Evolutionary conservation across 2,888 invertebrate genomes (phyloP).

Genomic region (Periphyllus acericola): DNA sequence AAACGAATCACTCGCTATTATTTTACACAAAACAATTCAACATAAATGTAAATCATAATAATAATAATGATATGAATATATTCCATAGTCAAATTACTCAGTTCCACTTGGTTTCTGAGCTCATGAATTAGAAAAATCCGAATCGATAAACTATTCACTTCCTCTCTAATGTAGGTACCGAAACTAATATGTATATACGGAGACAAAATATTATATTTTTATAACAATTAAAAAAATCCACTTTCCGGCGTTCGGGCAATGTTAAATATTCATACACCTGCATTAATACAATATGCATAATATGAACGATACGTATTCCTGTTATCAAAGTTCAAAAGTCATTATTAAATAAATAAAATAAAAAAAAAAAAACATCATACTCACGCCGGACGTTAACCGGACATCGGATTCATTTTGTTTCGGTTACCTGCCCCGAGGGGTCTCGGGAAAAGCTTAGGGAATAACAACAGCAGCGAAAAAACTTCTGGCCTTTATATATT

Average conservation of each 20-base stretch:
- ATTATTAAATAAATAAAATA: conserved; percentile 42
- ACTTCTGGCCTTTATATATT: neutral
- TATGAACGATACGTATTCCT: neutral
- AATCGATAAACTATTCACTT: too few relatives aligned
- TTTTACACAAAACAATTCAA: too few relatives aligned
- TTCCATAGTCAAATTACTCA: too few relatives aligned
- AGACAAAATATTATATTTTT: too few relatives aligned
- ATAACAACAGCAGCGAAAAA: conserved; percentile 19
- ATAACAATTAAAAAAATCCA: conserved; percentile 1
- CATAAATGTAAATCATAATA: too few relatives aligned
- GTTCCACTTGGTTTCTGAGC: too few relatives aligned
- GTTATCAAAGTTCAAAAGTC: conserved; percentile 42
- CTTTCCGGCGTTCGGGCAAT: neutral
- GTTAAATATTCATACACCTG: conserved; percentile 12
- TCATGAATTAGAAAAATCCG: too few relatives aligned
- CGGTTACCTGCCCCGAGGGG: conserved; percentile 9
- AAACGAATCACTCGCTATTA: too few relatives aligned
- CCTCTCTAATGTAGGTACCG: too few relatives aligned
- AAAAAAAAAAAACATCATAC: conserved; percentile 29
- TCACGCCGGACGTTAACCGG: conserved; percentile 22
- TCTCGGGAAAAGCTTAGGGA: conserved; percentile 19
- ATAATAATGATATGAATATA: too few relatives aligned
- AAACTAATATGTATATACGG: too few relatives aligned
- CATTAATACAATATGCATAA: neutral
- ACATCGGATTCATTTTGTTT: conserved; percentile 40